Evolutionary conservation across 2,797 vertebrate species (phyloP).

Genomic region (Ctenochaetus hawaiiensis): DNA sequence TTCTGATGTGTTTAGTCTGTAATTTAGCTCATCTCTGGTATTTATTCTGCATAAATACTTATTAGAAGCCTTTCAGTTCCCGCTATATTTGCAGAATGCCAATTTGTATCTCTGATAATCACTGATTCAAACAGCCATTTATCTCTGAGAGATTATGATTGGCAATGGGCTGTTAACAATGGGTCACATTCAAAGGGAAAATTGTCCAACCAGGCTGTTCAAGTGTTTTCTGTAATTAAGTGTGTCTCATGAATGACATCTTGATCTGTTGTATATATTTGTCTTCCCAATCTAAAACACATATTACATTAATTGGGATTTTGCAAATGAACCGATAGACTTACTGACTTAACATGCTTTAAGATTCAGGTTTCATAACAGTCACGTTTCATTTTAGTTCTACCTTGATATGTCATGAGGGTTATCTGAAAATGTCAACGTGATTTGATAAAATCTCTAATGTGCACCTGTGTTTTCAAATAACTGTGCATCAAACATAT

Average conservation of each 20-base stretch:
- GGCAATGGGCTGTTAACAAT: neutral
- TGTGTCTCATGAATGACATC: conserved; percentile 1
- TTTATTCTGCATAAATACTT: neutral
- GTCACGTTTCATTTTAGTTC: conserved; percentile 45
- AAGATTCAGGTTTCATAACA: conserved; percentile 71
- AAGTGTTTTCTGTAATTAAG: neutral
- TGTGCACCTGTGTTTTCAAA: conserved; percentile 39
- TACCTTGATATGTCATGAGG: conserved; percentile 59
- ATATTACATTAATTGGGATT: conserved; percentile 13
- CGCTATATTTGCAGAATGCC: conserved; percentile 6
- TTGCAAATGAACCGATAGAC: conserved; percentile 8
- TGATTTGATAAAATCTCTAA: conserved; percentile 22
- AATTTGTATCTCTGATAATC: conserved; percentile 23
- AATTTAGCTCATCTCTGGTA: conserved; percentile 15
- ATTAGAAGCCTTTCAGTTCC: conserved; percentile 19
- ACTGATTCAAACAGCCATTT: conserved; percentile 16
- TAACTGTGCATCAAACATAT: conserved; percentile 43
- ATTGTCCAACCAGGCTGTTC: conserved; percentile 13
- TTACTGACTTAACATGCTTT: conserved; percentile 4
- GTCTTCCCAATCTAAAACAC: conserved; percentile 13
- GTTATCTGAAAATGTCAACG: conserved; percentile 20
- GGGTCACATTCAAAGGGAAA: conserved; percentile 5
- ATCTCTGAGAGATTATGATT: neutral
- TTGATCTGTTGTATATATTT: neutral
- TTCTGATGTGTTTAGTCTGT: neutral